These are phyloP conservation scores for Zygogramma bicolorata DNA, from an alignment of 2,888 invertebrate genomes.

Conservation along the genomic window DNA sequence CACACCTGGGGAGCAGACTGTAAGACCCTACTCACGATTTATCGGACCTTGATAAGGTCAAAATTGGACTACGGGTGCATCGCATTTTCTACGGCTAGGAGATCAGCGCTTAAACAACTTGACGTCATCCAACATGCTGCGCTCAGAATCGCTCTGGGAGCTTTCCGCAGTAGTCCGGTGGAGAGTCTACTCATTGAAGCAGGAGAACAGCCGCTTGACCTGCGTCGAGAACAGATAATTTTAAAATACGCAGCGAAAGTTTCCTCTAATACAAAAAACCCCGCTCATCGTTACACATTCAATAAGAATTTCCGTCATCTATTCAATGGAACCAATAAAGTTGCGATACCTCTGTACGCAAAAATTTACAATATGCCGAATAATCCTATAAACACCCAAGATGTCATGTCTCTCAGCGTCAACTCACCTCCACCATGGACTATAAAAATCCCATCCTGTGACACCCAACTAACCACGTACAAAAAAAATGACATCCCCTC, in stretches of 20 bases:
- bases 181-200: not conserved
- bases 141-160: slow-evolving; percentile 4
- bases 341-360: too few relatives aligned
- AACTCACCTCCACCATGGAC: too few relatives aligned
- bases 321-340: too few relatives aligned
- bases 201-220: not conserved
- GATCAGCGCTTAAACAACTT: not conserved
- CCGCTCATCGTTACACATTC: too few relatives aligned
- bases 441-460: too few relatives aligned
- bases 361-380: too few relatives aligned
- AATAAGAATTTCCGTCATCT: too few relatives aligned
- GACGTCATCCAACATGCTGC: slow-evolving; percentile 11
- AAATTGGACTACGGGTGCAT: not conserved
- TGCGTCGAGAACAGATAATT: not conserved
- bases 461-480: too few relatives aligned
- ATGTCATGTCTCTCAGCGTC: too few relatives aligned
- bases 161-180: slow-evolving; percentile 1
- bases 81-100: not conserved
- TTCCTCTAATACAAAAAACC: not conserved
- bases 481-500: too few relatives aligned
- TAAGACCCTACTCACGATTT: not conserved
- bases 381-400: too few relatives aligned
- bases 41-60: not conserved
- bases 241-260: not conserved
- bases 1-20: not conserved